A percentile compares a stretch with the other conserved stretches of the same genome.
phyloP scores from a whole-genome alignment of 2,797 vertebrate genomes.

The Coilia nasus region DNA sequence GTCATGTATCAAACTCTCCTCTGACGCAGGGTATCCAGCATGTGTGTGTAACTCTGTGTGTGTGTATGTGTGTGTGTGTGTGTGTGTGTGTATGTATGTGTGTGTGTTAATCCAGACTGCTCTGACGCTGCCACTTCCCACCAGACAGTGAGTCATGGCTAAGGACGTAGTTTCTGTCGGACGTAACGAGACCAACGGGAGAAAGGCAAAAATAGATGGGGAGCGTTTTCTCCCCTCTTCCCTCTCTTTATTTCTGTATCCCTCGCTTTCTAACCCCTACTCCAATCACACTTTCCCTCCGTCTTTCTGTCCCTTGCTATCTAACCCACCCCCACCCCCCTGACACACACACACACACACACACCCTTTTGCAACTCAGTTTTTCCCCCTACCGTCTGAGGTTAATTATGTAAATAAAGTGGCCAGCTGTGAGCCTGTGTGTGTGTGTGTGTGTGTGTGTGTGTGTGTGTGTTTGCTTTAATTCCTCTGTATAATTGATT shows the following conservation, averaged over 20 bases:
- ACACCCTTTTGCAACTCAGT: slow-evolving; percentile 44
- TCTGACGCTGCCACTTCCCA: background rate
- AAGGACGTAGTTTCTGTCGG: background rate
- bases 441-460: no score
- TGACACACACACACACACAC: slow-evolving; percentile 27
- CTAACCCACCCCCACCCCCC: no score
- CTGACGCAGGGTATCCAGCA: background rate
- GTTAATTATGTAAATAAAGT: slow-evolving; percentile 62
- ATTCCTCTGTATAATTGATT: slow-evolving; percentile 51
- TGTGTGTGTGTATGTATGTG: background rate
- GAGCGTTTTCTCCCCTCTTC: background rate
- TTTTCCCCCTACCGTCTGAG: background rate
- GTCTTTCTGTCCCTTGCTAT: no score
- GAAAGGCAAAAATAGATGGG: background rate
- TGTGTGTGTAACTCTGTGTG: background rate
- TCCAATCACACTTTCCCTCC: no score
- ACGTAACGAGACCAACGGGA: background rate
- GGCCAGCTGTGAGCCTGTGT: background rate
- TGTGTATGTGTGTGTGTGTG: slow-evolving; percentile 5
- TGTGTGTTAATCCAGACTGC: background rate
- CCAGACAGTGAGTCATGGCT: slow-evolving; percentile 8
- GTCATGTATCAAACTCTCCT: no score
- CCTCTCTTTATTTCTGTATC: background rate
- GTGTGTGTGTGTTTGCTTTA: background rate
- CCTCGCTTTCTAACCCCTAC: background rate